These are phyloP conservation scores for Probaryconus sp. DNA, from an alignment of 1,140 invertebrate species.

Conservation along the genomic window DNA sequence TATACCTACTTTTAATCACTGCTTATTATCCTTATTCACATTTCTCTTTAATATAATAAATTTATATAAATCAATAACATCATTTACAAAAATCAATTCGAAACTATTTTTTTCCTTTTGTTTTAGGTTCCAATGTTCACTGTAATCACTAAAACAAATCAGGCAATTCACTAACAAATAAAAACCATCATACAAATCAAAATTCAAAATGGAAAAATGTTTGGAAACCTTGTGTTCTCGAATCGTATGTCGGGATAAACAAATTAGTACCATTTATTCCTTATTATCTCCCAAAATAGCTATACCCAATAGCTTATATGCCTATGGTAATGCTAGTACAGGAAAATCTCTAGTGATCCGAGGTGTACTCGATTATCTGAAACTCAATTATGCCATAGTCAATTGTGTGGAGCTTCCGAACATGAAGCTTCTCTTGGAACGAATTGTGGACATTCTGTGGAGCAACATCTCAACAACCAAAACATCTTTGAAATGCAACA, in stretches of 20 bases:
- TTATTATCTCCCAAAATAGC: conserved; percentile 80
- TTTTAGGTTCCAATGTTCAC: no score
- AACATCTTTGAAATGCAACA: conserved; percentile 81
- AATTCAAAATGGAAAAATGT: conserved; percentile 78
- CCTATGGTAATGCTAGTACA: conserved; percentile 88
- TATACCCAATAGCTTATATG: conserved; percentile 83
- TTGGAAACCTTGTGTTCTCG: conserved; percentile 64
- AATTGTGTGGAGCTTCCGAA: conserved; percentile 90
- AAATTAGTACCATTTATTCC: conserved; percentile 80
- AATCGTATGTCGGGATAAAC: conserved; percentile 80
- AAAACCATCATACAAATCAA: no score
- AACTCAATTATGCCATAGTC: conserved; percentile 83
- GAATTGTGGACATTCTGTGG: conserved; percentile 83
- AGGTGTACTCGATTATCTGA: conserved; percentile 79
- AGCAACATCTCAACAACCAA: conserved; percentile 68
- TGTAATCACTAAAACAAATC: no score
- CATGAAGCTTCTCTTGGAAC: conserved; percentile 86
- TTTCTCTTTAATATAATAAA: no score
- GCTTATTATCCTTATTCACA: no score
- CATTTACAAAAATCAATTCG: no score
- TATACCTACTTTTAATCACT: no score
- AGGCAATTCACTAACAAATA: no score
- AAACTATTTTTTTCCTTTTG: no score
- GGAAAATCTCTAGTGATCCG: conserved; percentile 87
- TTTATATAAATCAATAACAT: no score